Conservation (phyloP, 1,140 invertebrate species). For the Colletes gigas region DNA sequence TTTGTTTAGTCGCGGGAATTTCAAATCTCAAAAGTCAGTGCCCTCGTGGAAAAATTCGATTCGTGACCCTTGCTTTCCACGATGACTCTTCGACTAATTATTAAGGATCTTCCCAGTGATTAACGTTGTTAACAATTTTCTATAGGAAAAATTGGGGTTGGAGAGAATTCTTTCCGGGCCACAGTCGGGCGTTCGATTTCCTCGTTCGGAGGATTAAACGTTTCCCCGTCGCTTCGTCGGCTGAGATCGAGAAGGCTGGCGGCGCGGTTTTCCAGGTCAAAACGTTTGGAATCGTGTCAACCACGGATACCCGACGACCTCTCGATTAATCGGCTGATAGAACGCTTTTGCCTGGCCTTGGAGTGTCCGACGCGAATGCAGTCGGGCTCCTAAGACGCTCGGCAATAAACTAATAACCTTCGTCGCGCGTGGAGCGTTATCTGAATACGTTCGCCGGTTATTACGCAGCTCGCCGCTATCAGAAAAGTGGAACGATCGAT, state of each 20-base stretch:
- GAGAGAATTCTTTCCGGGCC: too few relatives aligned
- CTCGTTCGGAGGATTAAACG: too few relatives aligned
- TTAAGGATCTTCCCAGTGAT: too few relatives aligned
- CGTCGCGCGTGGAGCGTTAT: conserved; percentile 44
- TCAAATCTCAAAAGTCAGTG: too few relatives aligned
- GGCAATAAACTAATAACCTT: conserved; percentile 57
- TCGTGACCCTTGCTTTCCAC: too few relatives aligned
- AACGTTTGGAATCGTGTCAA: not conserved
- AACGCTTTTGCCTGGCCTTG: conserved; percentile 38
- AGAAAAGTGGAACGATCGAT: conserved; percentile 64
- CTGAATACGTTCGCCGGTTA: conserved; percentile 55
- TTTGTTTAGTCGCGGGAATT: too few relatives aligned
- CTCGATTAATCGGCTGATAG: conserved; percentile 28
- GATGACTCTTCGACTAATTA: too few relatives aligned
- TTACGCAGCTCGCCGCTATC: conserved; percentile 52
- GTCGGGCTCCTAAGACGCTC: conserved; percentile 3
- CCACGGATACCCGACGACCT: not conserved
- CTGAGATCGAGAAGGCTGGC: not conserved
- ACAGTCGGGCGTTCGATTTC: too few relatives aligned
- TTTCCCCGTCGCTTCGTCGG: not conserved
- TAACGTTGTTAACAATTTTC: too few relatives aligned
- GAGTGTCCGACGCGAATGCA: conserved; percentile 13
- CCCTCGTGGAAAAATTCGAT: too few relatives aligned
- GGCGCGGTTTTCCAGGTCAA: conserved; percentile 5
- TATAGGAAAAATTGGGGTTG: too few relatives aligned